Percentiles rank a stretch among this genome's conserved stretches.
Evolutionary conservation across 2,888 invertebrate genomes (phyloP).

Genomic region (Chironomus riparius): DNA sequence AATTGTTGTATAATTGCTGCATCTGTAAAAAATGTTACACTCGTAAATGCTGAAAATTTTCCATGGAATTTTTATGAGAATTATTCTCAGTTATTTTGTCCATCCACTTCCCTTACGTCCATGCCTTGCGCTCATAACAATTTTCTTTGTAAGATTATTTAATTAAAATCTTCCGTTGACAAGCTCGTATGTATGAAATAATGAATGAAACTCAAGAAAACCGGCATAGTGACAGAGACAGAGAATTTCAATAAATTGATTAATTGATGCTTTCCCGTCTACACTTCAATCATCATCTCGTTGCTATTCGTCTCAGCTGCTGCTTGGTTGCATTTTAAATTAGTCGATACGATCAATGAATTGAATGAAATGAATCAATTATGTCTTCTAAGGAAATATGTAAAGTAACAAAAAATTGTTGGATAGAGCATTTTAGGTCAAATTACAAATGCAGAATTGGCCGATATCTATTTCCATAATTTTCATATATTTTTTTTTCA

Average conservation of each 20-base stretch:
- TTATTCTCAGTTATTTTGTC: background rate
- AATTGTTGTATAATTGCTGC: slow-evolving; percentile 13
- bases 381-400: too few relatives aligned
- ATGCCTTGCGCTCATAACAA: too few relatives aligned
- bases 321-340: background rate
- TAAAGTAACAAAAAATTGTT: too few relatives aligned
- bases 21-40: background rate
- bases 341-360: background rate
- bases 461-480: slow-evolving; percentile 13
- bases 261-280: slow-evolving; percentile 16
- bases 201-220: too few relatives aligned
- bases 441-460: slow-evolving; percentile 22
- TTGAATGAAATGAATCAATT: background rate
- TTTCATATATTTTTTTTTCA: background rate
- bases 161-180: slow-evolving; percentile 22
- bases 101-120: background rate
- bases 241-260: slow-evolving; percentile 20
- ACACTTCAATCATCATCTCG: slow-evolving; percentile 15
- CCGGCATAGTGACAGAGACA: background rate
- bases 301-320: slow-evolving; percentile 14
- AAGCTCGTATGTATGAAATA: background rate
- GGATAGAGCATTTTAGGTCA: background rate
- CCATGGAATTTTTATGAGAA: too few relatives aligned
- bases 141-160: background rate
- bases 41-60: background rate